Evolutionary conservation across 2,888 invertebrate species (phyloP).

Genomic region (Monoplex corrugatus): DNA sequence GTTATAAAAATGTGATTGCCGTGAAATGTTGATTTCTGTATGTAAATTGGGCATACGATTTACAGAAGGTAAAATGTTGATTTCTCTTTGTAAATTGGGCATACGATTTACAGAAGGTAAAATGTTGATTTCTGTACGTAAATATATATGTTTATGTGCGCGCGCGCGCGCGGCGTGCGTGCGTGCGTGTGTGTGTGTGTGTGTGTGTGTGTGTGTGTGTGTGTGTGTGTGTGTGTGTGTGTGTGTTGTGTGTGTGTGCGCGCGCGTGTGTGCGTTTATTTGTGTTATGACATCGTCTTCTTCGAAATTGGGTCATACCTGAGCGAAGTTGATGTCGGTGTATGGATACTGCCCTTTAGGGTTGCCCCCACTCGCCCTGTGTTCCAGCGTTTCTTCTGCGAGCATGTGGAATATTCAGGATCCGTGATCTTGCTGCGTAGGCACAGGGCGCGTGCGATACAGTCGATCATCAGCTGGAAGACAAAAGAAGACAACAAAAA

Average conservation of each 20-base stretch:
- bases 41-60: no score
- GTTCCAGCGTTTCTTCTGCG: conserved; percentile 59
- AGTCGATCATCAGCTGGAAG: conserved; percentile 74
- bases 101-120: no score
- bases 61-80: no score
- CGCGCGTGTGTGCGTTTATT: no score
- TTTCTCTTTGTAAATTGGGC: no score
- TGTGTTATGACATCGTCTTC: no score
- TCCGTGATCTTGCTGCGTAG: conserved; percentile 69
- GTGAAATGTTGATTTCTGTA: no score
- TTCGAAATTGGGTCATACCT: no score
- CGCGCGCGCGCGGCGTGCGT: not conserved
- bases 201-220: not conserved
- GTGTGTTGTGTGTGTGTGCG: no score
- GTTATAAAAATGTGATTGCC: no score
- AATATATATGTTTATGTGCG: not conserved
- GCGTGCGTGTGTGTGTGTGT: not conserved
- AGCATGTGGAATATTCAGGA: conserved; percentile 57
- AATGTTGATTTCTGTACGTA: no score
- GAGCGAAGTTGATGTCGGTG: conserved; percentile 65
- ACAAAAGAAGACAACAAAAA: no score
- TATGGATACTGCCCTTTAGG: conserved; percentile 62
- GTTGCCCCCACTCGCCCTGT: conserved; percentile 60
- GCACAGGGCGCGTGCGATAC: conserved; percentile 68
- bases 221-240: not conserved